Evolutionary conservation across 1,140 invertebrate species (phyloP).

Genomic region (Protaetia brevitarsis): DNA sequence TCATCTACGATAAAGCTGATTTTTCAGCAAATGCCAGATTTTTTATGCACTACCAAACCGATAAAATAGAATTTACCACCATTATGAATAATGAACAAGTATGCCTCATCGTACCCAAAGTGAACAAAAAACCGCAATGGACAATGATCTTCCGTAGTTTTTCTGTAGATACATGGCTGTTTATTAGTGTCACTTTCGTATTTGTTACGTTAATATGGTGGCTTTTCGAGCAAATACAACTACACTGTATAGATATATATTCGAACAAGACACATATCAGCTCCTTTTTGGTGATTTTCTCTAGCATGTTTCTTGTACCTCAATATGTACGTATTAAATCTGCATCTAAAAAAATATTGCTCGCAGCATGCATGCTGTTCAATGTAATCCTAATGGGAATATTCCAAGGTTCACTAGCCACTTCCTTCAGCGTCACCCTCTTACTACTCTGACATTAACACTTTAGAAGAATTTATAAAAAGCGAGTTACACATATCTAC

Average conservation of each 20-base stretch:
- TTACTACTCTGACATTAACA: conserved; percentile 48
- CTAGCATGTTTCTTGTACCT: neutral
- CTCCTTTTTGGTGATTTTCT: neutral
- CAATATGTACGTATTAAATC: neutral
- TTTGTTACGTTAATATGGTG: neutral
- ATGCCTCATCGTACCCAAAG: conserved; percentile 49
- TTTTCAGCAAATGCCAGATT: conserved; percentile 48
- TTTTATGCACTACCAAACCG: conserved; percentile 42
- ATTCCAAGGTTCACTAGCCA: conserved; percentile 38
- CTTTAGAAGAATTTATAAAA: conserved; percentile 43
- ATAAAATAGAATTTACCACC: conserved; percentile 43
- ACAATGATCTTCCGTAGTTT: conserved; percentile 47
- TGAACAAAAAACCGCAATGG: conserved; percentile 48
- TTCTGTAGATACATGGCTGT: conserved; percentile 41
- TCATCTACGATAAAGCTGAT: conserved; percentile 42
- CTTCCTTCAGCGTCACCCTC: conserved; percentile 40
- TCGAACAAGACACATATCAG: neutral
- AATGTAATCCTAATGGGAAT: conserved; percentile 43
- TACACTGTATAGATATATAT: neutral
- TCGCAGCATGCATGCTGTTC: conserved; percentile 41
- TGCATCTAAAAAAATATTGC: conserved; percentile 31
- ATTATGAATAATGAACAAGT: conserved; percentile 45
- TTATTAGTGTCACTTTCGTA: conserved; percentile 25
- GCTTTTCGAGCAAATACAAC: neutral
- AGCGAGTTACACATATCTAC: conserved; percentile 40